Conservation (phyloP, 2,113 vertebrate genomes). For the Erythrocercus mccallii region DNA sequence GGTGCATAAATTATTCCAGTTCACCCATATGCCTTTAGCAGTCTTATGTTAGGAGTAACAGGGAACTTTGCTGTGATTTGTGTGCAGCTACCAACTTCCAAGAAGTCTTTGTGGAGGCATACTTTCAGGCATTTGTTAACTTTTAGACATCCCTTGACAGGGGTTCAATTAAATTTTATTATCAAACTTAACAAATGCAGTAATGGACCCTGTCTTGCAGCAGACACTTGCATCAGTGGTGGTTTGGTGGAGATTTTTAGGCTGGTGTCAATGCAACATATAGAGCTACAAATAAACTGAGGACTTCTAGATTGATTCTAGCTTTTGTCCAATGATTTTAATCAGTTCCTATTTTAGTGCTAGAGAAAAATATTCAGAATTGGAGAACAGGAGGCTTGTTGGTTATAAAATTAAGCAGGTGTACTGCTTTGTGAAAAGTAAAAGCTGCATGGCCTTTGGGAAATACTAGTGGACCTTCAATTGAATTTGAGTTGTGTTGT, state of each 20-base stretch:
- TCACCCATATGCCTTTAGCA: not conserved
- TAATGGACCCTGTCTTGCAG: not conserved
- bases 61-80: not conserved
- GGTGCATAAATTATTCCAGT: not conserved
- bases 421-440: no score
- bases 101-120: not conserved
- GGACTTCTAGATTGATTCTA: no score
- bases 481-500: no score
- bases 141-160: not conserved
- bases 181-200: not conserved
- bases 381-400: no score
- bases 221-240: not conserved
- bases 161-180: not conserved
- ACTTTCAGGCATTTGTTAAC: not conserved
- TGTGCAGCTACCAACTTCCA: not conserved
- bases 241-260: not conserved
- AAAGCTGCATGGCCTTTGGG: no score
- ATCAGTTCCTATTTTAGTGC: no score
- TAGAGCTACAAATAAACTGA: no score
- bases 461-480: no score
- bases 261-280: not conserved
- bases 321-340: no score
- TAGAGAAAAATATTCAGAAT: no score
- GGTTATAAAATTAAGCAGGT: no score
- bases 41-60: not conserved